phyloP scores from a whole-genome alignment of 2,113 vertebrate species.

The Xyliphius kryptos region DNA sequence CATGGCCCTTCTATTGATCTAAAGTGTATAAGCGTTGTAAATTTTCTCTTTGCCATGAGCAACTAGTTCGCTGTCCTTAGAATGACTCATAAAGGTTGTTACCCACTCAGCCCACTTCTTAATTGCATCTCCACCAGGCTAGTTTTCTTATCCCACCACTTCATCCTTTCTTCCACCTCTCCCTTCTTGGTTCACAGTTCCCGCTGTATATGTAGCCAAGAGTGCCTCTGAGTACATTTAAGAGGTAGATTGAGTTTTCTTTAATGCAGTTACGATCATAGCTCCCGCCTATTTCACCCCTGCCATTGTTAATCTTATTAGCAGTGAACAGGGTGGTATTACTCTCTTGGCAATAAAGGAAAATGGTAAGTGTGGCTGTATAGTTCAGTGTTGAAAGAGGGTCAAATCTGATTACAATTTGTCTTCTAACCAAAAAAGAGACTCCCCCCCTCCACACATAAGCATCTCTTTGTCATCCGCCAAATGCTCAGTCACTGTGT shows the following conservation, averaged over 20 bases:
- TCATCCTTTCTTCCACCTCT: constrained; percentile 36
- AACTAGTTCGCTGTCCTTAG: constrained; percentile 32
- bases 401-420: constrained; percentile 9
- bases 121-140: constrained; percentile 14
- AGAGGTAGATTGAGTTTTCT: constrained; percentile 55
- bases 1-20: constrained; percentile 57
- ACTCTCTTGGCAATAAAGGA: constrained; percentile 26
- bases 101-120: constrained; percentile 16
- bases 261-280: constrained; percentile 59
- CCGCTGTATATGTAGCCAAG: constrained; percentile 53
- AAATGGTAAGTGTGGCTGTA: constrained; percentile 16
- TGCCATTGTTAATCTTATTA: constrained; percentile 41
- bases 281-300: constrained; percentile 42
- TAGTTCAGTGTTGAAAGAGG: neutral
- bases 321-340: constrained; percentile 35
- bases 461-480: neutral
- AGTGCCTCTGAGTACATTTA: constrained; percentile 57
- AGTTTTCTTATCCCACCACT: constrained; percentile 40
- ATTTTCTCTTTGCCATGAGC: constrained; percentile 61
- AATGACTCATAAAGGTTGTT: constrained; percentile 26
- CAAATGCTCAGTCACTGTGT: too few relatives aligned
- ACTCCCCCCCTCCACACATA: neutral
- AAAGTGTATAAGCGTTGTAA: constrained; percentile 69
- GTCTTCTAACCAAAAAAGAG: neutral
- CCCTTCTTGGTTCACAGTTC: constrained; percentile 37